Evolutionary conservation across 1,140 invertebrate species (phyloP).

Genomic region (Colletes latitarsis): DNA sequence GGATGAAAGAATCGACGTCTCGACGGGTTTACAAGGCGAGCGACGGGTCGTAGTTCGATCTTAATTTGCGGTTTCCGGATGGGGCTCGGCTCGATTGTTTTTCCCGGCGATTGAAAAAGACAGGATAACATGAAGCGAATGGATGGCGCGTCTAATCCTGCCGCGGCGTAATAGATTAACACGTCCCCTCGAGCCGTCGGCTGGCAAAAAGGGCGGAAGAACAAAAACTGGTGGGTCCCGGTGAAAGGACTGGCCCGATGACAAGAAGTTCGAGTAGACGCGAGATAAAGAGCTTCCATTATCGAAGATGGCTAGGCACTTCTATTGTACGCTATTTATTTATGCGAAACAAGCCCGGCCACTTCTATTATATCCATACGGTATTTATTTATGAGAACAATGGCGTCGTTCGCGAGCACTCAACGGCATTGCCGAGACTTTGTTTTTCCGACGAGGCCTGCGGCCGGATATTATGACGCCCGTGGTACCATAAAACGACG

Average conservation of each 20-base stretch:
- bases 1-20: background rate
- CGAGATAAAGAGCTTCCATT: conserved; percentile 58
- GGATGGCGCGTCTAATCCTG: conserved; percentile 56
- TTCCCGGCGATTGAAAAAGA: conserved; percentile 23
- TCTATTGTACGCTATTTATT: conserved; percentile 47
- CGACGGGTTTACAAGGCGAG: too few relatives aligned
- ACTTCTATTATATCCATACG: conserved; percentile 31
- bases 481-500: too few relatives aligned
- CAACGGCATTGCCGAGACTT: background rate
- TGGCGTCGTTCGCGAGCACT: background rate
- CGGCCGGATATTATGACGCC: too few relatives aligned
- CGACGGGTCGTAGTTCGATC: conserved; percentile 3
- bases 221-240: conserved; percentile 20
- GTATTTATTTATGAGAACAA: conserved; percentile 51
- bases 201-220: conserved; percentile 35
- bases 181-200: conserved; percentile 50
- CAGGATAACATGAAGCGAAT: background rate
- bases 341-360: conserved; percentile 2
- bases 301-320: conserved; percentile 46
- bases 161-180: conserved; percentile 68
- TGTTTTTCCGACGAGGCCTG: background rate
- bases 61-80: conserved; percentile 7
- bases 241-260: conserved; percentile 41
- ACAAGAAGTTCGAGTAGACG: conserved; percentile 34
- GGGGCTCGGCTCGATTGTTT: conserved; percentile 7